Evolutionary conservation across 2,113 vertebrate species (phyloP).

Genomic region (Dermatemys mawii): DNA sequence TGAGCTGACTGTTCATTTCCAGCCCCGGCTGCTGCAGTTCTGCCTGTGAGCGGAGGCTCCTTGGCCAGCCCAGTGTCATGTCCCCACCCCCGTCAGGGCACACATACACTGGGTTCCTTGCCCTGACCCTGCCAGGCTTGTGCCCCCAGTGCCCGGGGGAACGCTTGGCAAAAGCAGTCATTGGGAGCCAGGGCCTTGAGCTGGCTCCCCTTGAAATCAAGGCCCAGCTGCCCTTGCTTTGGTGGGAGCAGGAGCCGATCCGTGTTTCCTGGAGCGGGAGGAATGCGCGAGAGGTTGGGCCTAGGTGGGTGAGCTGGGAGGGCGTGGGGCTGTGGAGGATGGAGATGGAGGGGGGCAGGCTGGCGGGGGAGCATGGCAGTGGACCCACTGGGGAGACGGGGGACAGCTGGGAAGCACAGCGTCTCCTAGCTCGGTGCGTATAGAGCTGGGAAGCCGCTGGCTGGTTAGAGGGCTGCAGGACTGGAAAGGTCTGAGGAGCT

Average conservation of each 20-base stretch:
- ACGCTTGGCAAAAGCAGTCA: not conserved
- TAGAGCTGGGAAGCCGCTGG: not conserved
- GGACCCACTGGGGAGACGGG: not conserved
- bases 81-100: not conserved
- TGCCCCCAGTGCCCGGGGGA: no score
- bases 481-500: not conserved
- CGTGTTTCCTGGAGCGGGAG: not conserved
- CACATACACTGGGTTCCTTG: no score
- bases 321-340: not conserved
- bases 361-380: not conserved
- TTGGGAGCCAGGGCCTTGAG: not conserved
- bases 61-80: not conserved
- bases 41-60: not conserved
- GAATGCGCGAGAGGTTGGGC: not conserved
- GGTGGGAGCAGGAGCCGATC: not conserved
- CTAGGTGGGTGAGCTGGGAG: fast-evolving
- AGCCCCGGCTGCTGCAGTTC: not conserved
- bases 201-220: not conserved
- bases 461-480: not conserved
- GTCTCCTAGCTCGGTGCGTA: not conserved
- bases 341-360: not conserved
- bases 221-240: not conserved
- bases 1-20: not conserved
- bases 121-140: not conserved
- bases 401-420: not conserved